These are phyloP conservation scores for Vollenhovia emeryi DNA, from an alignment of 1,140 invertebrate genomes.

Conservation along the genomic window DNA sequence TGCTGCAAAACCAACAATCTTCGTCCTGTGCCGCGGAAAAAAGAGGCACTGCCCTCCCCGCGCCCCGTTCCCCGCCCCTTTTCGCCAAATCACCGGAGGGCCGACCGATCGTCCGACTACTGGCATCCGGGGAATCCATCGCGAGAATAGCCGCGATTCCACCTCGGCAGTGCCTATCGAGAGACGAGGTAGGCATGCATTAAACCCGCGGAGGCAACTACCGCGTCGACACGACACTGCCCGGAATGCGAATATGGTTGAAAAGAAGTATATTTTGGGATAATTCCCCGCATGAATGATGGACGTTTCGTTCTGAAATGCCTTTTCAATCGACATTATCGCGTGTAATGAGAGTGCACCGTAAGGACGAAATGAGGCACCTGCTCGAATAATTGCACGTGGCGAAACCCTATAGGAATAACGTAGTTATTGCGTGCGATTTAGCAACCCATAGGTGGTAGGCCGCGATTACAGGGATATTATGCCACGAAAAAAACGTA, in stretches of 20 bases:
- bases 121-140: slow-evolving; percentile 71
- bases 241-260: slow-evolving; percentile 63
- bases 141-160: slow-evolving; percentile 70
- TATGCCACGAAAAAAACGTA: not conserved
- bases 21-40: slow-evolving; percentile 75
- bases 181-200: slow-evolving; percentile 64
- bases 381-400: slow-evolving; percentile 39
- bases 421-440: slow-evolving; percentile 40
- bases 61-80: slow-evolving; percentile 59
- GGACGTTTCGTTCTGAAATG: slow-evolving; percentile 48
- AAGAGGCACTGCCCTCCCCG: slow-evolving; percentile 54
- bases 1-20: slow-evolving; percentile 84
- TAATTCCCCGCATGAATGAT: slow-evolving; percentile 47
- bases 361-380: slow-evolving; percentile 25
- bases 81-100: slow-evolving; percentile 73
- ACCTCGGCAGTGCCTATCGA: slow-evolving; percentile 62
- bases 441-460: slow-evolving; percentile 45
- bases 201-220: slow-evolving; percentile 62
- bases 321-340: slow-evolving; percentile 47
- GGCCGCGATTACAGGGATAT: slow-evolving; percentile 26
- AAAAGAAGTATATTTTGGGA: slow-evolving; percentile 59
- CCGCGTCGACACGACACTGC: slow-evolving; percentile 65
- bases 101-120: slow-evolving; percentile 70
- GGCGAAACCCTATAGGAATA: slow-evolving; percentile 24
- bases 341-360: slow-evolving; percentile 46